Percentiles rank a stretch among this genome's conserved stretches.
Conservation (phyloP, 2,113 vertebrate species). For the Gallinago media region DNA sequence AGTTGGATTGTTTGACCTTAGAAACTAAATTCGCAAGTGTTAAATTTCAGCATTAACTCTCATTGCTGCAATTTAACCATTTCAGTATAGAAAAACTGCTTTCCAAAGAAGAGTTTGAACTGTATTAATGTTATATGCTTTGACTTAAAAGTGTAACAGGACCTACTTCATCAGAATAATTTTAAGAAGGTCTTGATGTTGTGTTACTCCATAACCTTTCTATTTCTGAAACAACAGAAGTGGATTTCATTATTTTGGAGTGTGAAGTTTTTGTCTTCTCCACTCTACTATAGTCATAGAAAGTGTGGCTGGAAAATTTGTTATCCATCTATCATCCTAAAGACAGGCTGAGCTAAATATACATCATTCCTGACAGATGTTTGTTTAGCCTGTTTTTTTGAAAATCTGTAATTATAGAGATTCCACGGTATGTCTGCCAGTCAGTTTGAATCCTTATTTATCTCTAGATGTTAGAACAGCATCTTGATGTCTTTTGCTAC, state of each 20-base stretch:
- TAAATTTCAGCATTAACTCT: background rate
- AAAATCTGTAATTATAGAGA: slow-evolving; percentile 22
- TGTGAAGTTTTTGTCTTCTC: background rate
- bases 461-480: background rate
- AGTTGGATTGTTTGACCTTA: background rate
- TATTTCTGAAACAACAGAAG: background rate
- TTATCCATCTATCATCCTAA: background rate
- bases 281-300: background rate
- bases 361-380: background rate
- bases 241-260: background rate
- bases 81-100: background rate
- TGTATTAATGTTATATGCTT: background rate
- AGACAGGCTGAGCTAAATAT: background rate
- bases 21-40: background rate
- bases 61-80: background rate
- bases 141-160: background rate
- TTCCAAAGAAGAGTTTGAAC: background rate
- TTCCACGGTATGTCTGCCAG: background rate
- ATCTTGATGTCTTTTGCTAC: background rate
- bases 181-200: background rate
- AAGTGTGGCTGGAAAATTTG: background rate
- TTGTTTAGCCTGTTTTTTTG: slow-evolving; percentile 1
- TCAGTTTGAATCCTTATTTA: background rate
- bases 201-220: background rate
- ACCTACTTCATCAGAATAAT: background rate